These are phyloP conservation scores for Pavo muticus DNA, from an alignment of 2,113 vertebrate species.

Conservation along the genomic window DNA sequence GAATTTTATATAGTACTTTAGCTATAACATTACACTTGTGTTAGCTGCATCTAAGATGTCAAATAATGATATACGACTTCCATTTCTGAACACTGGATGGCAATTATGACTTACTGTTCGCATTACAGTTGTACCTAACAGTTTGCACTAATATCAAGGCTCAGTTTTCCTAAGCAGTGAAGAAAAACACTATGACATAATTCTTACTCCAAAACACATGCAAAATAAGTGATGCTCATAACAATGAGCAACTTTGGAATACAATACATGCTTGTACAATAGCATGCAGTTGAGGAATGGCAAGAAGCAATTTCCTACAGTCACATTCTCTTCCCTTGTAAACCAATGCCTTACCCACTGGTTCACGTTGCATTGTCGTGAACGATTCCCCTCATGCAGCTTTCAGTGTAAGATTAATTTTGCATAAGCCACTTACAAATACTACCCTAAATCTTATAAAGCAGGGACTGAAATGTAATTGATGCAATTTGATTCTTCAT, in stretches of 20 bases:
- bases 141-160: not conserved
- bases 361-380: not conserved
- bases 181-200: not conserved
- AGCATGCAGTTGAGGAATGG: not conserved
- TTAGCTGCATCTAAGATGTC: not conserved
- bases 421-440: conserved; percentile 13
- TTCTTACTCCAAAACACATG: not conserved
- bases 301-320: not conserved
- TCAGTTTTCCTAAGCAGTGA: not conserved
- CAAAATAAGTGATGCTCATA: not conserved
- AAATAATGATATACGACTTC: not conserved
- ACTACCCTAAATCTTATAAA: conserved; percentile 4
- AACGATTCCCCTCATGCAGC: not conserved
- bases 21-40: not conserved
- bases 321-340: not conserved
- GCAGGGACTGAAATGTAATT: not conserved
- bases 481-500: not conserved
- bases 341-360: not conserved
- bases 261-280: not conserved
- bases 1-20: not conserved
- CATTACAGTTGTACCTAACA: not conserved
- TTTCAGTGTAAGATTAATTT: conserved; percentile 12
- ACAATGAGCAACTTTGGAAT: not conserved
- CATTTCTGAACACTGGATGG: not conserved
- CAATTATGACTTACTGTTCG: not conserved